phyloP scores from a whole-genome alignment of 1,140 invertebrate genomes.

The Colletes latitarsis region DNA sequence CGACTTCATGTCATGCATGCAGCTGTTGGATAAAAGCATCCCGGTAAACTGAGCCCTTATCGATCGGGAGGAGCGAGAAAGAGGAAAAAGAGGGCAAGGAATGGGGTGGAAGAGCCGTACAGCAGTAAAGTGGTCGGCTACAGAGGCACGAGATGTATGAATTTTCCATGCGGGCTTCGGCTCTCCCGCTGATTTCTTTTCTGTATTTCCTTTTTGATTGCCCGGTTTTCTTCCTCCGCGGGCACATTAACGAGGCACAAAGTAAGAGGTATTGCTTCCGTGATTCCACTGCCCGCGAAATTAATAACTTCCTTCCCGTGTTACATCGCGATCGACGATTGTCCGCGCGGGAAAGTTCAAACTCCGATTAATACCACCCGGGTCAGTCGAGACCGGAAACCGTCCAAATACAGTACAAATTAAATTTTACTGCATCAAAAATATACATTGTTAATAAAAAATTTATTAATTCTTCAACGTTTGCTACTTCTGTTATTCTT shows the following conservation, averaged over 20 bases:
- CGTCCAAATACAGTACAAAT: too few species aligned
- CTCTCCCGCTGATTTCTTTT: slow-evolving; percentile 47
- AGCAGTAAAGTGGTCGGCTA: slow-evolving; percentile 40
- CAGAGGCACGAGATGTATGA: slow-evolving; percentile 58
- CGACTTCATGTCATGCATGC: slow-evolving; percentile 38
- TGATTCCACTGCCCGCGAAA: slow-evolving; percentile 24
- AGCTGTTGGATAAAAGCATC: slow-evolving; percentile 52
- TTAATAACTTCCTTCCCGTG: slow-evolving; percentile 62
- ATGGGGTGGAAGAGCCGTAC: background rate
- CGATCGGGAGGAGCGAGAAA: slow-evolving; percentile 35
- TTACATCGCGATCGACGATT: background rate
- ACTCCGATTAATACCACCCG: background rate
- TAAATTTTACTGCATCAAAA: too few species aligned
- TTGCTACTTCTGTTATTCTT: too few species aligned
- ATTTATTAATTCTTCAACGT: too few species aligned
- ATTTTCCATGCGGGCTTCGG: slow-evolving; percentile 56
- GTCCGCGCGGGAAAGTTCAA: background rate
- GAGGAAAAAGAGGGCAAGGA: slow-evolving; percentile 11
- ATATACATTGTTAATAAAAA: too few species aligned
- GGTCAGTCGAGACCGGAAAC: background rate
- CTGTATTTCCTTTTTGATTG: background rate
- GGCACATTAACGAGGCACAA: slow-evolving; percentile 49
- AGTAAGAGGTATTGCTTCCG: slow-evolving; percentile 59
- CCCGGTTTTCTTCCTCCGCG: slow-evolving; percentile 1
- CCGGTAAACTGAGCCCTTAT: slow-evolving; percentile 56